These are phyloP conservation scores for Myripristis jacobus DNA, from an alignment of 2,797 vertebrate genomes.

Conservation along the genomic window DNA sequence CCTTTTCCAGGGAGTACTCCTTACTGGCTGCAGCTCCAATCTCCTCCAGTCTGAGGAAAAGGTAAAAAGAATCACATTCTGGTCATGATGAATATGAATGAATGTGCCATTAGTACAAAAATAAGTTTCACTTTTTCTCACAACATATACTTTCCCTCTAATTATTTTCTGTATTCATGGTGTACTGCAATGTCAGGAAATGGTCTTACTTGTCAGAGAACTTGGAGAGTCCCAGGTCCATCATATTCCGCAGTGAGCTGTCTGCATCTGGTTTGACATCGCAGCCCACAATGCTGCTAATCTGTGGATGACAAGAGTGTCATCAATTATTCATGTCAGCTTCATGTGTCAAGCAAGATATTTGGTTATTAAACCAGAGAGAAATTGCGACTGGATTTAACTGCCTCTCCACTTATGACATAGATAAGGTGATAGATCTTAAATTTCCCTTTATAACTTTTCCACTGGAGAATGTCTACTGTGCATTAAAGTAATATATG, in stretches of 20 bases:
- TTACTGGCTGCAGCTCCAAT: conserved; percentile 90
- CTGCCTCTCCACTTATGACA: neutral
- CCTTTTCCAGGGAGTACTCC: conserved; percentile 91
- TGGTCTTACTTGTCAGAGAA: conserved; percentile 86
- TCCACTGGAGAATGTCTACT: too few species aligned
- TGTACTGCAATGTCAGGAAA: neutral
- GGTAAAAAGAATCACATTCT: neutral
- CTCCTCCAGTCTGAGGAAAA: conserved; percentile 86
- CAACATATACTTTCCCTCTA: neutral
- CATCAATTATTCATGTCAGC: conserved; percentile 45
- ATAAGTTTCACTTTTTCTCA: neutral
- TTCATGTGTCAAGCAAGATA: conserved; percentile 31
- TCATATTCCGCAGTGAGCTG: conserved; percentile 86
- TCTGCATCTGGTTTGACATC: conserved; percentile 83
- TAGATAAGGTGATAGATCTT: too few species aligned
- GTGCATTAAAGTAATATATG: too few species aligned
- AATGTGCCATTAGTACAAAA: neutral
- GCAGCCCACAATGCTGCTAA: conserved; percentile 86
- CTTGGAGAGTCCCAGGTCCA: conserved; percentile 87
- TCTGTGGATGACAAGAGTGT: conserved; percentile 78
- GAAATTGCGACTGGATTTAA: conserved; percentile 29
- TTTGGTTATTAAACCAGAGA: conserved; percentile 19
- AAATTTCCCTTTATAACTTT: too few species aligned
- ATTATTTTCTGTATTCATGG: neutral
- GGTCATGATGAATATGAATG: neutral